Percentiles rank a stretch among this genome's conserved stretches.
Evolutionary conservation across 2,888 invertebrate species (phyloP).

Genomic region (Apodemia mormo): DNA sequence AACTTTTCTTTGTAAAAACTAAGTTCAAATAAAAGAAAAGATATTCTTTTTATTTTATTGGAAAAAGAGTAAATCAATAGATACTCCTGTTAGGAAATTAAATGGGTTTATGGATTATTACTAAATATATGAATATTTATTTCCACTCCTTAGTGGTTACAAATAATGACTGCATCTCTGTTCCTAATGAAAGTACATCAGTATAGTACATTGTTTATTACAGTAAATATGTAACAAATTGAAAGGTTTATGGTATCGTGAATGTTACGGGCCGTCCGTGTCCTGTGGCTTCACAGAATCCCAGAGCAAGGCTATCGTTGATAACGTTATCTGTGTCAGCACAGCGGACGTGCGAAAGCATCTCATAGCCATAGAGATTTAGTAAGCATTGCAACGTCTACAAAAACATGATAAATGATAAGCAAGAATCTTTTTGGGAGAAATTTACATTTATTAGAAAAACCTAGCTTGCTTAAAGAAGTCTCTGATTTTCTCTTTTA

Average conservation of each 20-base stretch:
- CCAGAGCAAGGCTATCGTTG: conserved; percentile 69
- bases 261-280: neutral
- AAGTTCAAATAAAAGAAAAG: too few species aligned
- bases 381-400: neutral
- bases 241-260: conserved; percentile 32
- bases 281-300: neutral
- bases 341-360: neutral
- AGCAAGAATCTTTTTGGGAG: neutral
- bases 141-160: too few species aligned
- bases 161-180: too few species aligned
- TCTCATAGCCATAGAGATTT: neutral
- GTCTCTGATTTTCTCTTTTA: neutral
- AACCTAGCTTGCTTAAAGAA: too few species aligned
- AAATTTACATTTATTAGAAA: neutral
- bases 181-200: neutral
- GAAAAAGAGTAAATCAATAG: too few species aligned
- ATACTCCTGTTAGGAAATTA: too few species aligned
- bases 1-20: too few species aligned
- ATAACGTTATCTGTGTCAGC: conserved; percentile 71
- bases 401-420: neutral
- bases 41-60: too few species aligned
- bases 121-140: too few species aligned
- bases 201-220: neutral
- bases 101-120: too few species aligned
- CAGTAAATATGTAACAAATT: conserved; percentile 29